Conservation (phyloP, 2,797 vertebrate species). For the Argya squamiceps region DNA sequence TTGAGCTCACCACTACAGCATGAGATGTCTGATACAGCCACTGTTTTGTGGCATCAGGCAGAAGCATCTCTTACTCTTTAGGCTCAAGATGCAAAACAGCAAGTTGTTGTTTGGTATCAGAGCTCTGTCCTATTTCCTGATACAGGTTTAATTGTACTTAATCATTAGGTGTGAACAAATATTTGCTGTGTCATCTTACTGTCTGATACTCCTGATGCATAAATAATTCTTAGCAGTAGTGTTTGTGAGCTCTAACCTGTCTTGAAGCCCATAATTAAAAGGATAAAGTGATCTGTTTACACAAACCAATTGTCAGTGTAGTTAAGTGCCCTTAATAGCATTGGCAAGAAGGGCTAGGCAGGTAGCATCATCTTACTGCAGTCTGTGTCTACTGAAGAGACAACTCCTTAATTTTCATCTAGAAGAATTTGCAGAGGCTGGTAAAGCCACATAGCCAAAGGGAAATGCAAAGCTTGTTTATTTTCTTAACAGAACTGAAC, state of each 20-base stretch:
- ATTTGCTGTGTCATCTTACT: conserved; percentile 5
- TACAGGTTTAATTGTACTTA: neutral
- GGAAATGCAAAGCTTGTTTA: neutral
- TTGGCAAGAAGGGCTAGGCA: neutral
- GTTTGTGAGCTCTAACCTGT: neutral
- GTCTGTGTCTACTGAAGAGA: neutral
- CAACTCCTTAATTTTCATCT: neutral
- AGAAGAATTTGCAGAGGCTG: neutral
- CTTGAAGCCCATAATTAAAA: conserved; percentile 13
- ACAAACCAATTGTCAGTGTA: neutral
- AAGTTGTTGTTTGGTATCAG: neutral
- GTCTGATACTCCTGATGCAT: neutral
- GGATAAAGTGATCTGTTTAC: conserved; percentile 17
- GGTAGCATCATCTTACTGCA: conserved; percentile 3
- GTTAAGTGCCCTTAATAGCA: neutral
- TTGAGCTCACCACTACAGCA: neutral
- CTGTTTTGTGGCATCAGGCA: neutral
- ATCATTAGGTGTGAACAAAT: neutral
- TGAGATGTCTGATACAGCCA: neutral
- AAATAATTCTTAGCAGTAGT: conserved; percentile 28
- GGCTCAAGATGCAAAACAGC: neutral
- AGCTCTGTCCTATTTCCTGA: neutral
- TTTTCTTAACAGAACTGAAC: neutral
- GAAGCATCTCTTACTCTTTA: neutral
- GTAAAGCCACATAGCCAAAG: neutral